Conservation (phyloP, 2,113 vertebrate genomes). For the Rhombomys opimus region DNA sequence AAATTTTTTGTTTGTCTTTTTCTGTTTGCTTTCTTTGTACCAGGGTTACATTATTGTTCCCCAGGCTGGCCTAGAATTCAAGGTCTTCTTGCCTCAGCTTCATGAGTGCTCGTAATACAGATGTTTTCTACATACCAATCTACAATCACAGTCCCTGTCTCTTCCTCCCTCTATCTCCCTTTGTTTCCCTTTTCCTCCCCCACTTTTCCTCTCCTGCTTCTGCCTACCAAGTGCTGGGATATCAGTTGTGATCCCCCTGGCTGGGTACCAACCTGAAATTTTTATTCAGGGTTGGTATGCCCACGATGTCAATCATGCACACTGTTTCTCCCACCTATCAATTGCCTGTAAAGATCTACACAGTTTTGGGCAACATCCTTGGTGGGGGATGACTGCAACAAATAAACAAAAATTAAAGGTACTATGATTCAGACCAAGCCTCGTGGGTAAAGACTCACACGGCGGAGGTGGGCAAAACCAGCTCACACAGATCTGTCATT, state of each 20-base stretch:
- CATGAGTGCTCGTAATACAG: background rate
- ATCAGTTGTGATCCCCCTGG: background rate
- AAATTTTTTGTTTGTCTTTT: background rate
- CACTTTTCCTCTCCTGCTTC: background rate
- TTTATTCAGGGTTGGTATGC: background rate
- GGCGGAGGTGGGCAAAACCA: background rate
- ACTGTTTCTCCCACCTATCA: background rate
- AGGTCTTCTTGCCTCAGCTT: background rate
- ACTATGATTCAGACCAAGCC: background rate
- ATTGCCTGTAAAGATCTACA: background rate
- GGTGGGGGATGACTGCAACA: too few species aligned
- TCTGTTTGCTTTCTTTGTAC: background rate
- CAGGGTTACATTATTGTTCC: background rate
- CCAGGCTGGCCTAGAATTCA: background rate
- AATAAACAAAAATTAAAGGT: background rate
- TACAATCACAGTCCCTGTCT: background rate
- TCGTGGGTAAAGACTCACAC: background rate
- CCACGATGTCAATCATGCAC: background rate
- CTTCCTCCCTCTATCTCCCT: background rate
- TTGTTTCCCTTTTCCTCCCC: background rate
- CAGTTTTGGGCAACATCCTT: background rate
- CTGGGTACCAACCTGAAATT: background rate
- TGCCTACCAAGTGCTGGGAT: background rate
- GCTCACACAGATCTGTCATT: background rate
- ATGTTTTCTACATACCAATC: background rate